Base-by-base conservation (phyloP, 1,140 invertebrate genomes). In the Calephelis nemesis region DNA sequence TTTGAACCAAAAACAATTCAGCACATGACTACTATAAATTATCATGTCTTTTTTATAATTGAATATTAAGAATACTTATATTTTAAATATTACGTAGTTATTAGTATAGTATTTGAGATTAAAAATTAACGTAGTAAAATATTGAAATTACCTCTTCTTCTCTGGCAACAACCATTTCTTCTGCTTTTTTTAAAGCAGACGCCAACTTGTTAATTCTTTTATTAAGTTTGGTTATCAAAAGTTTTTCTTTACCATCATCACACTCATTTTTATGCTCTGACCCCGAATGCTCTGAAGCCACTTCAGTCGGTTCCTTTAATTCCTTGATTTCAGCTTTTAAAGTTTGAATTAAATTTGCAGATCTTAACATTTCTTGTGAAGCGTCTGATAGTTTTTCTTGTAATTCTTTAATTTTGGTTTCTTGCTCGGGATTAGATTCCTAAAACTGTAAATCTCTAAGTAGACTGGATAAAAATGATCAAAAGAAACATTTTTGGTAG, bases 311-410 rank as follows among this genome's bases (percentile, higher is more conserved):
- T 19, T 42, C 62, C 74, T 84, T 89, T 0, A 90, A 69, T 60
- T 80, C 71, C 52, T 72, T 76, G 69, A 88, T 89, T 77, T 91
- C 84, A 47, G 65, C 63, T 78, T 79, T 87, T 19, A 92, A 71
- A 8, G 69, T 50, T 67, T 85, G 76, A 63, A 92, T 92, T 12
- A 89, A 67, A 52, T 83, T 79, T 15, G 85, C 87, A 0, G 88
- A 87, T 12, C 82, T 70, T 40, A 85, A 62, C 73, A 97, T 94
- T 85, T 97, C 95, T 67, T 92, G 87, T 6, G 94, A 94, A n/a
- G 96, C 96, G 77, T 94, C 93, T 30, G 93, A 80, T 11, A 97
- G 84, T 86, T 96, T 94, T 42, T 92, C 92, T 83, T 96, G 94
- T 47, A 97, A 84, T 72, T 95, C 93, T 67, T 92, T 87, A 68